Evolutionary conservation across 2,888 invertebrate genomes (phyloP), one percentile per base, ranked within the genome.

Genomic region (Patella depressa): DNA sequence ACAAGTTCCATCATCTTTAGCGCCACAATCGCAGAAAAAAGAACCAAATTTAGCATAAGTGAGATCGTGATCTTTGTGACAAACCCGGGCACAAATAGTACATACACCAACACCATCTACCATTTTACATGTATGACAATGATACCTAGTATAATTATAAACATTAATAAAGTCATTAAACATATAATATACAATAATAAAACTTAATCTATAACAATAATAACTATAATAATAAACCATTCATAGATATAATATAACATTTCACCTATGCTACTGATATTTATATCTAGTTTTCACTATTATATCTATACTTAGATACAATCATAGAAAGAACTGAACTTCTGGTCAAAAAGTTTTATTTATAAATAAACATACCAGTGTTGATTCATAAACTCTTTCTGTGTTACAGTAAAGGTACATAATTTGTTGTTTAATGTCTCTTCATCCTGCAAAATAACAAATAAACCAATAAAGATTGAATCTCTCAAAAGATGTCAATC

Each of bases 11-110:
- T 91, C 90, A 73, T 97, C 97, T 91, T 98, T 98, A 1, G 98
- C 98, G 2, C 99, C 99, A 90, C 99, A 99, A 92, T 99, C 99
- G 90, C 99, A 99, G 93, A 99, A 99, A 93, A 99, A 99, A 89
- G 98, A 98, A 1, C 99, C 99, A 90, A 96, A 98, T 92, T 99
- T 99, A 75, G 98, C 97, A 90, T 98, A 99, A 7, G 98, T 90
- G 1, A 98, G 95, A 91, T 99, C 99, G 90, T 99, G 99, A 0
- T 96, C 97, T 84, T 96, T 95, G 91, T 99, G 99, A 89, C 99
- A 99, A 12, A 99, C 99, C 76, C 97, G 94, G 0, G 98, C 99
- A 93, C 99, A 99, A 19, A 98, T 96, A 0, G 98, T 97, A 91
- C 99, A 99, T 53, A 99, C 98, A 0, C 99, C 99, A 2, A 98